A percentile compares a stretch with the other conserved stretches of the same genome.
phyloP scores from a whole-genome alignment of 2,888 invertebrate genomes.

The Athalia rosae region DNA sequence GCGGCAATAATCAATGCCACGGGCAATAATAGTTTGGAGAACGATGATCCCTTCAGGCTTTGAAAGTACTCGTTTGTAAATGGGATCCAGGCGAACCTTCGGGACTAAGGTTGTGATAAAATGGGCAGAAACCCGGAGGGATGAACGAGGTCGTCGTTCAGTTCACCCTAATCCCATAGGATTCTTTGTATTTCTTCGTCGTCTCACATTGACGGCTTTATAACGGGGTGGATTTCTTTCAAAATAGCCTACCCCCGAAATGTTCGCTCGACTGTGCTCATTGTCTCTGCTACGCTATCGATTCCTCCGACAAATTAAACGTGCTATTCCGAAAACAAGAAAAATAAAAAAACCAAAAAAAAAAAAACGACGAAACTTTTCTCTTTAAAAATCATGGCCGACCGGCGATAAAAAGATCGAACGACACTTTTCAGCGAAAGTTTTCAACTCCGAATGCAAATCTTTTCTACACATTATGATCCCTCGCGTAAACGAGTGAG shows the following conservation, averaged over 20 bases:
- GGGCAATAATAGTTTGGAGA: slow-evolving; percentile 10
- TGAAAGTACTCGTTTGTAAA: slow-evolving; percentile 20
- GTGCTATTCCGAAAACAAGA: too few species aligned
- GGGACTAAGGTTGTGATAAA: slow-evolving; percentile 18
- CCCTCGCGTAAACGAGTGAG: too few species aligned
- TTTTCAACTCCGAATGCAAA: too few species aligned
- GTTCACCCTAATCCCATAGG: slow-evolving; percentile 37
- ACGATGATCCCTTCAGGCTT: slow-evolving; percentile 1
- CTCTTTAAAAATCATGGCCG: too few species aligned
- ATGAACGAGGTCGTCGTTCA: slow-evolving; percentile 22
- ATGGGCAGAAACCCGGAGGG: slow-evolving; percentile 5
- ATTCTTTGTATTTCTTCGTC: slow-evolving; percentile 30
- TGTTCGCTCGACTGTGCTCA: neutral
- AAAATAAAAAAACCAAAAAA: too few species aligned
- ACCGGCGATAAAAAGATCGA: too few species aligned
- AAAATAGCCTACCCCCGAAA: neutral
- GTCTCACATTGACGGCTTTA: slow-evolving; percentile 29
- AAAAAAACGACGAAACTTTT: too few species aligned
- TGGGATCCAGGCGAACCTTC: slow-evolving; percentile 10
- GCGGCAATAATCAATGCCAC: neutral
- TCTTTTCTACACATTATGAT: too few species aligned
- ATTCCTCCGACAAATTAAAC: neutral
- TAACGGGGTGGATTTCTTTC: slow-evolving; percentile 23
- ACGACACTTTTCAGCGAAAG: too few species aligned
- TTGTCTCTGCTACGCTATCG: neutral